Evolutionary conservation across 2,888 invertebrate species (phyloP), one percentile per base, ranked within the genome.

Genomic region (Eustalomyia histrio): DNA sequence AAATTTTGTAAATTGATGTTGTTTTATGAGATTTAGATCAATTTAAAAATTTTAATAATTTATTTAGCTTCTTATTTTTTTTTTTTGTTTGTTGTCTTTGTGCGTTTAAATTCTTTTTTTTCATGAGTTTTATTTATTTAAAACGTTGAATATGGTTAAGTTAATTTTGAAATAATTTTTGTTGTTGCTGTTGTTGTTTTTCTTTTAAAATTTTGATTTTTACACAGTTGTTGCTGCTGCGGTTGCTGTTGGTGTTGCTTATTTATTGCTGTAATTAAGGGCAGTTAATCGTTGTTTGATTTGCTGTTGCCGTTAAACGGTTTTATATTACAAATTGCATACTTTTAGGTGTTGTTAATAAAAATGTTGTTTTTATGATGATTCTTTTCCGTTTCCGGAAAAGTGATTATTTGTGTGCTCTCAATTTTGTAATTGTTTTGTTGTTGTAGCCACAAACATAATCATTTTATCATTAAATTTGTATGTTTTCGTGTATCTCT

Each of bases 221-320:
- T 47, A 47, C 6, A 47, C 2, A 47, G 16, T 24, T 57, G 16
- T 29, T 14, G 39, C 16, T 53, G 18, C 35, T n/a, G n/a, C n/a
- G n/a, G n/a, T n/a, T 52, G 10, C 12, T 71, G n/a, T 17, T 21
- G 17, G n/a, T 69, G 35, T 43, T 43, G 43, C 3, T 2, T 47
- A 72, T 72, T 72, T 60, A 64, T 80, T 47, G 63, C 75, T 53
- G 53, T 67, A 74, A 81, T 81, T 81, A 79, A 58, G 71, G 50
- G 43, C 71, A 81, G 55, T 79, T 79, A 79, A 81, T 79, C 53
- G 43, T 52, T 76, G 52, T 76, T 78, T 52, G 21, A 60, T 79
- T 63, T 75, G 21, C 43, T 75, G 4, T 52, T 55, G 33, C 17
- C 10, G 12, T 57, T 35, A 63, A 61, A 24, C 8, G 33, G 2